phyloP scores from a whole-genome alignment of 2,113 vertebrate genomes.

The Carassius auratus region DNA sequence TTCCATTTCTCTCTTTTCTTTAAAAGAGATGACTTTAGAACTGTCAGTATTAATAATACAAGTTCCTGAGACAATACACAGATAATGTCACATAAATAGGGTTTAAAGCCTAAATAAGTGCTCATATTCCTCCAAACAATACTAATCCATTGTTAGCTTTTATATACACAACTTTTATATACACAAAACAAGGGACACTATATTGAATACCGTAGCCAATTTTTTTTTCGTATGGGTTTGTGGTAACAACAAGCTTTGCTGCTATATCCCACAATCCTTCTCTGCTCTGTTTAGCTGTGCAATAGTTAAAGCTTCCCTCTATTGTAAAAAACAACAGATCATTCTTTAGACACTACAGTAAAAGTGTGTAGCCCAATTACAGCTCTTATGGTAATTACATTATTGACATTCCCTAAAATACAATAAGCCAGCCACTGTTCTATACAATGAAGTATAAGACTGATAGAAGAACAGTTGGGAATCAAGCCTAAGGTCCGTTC shows the following conservation, averaged over 20 bases:
- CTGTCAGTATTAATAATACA: conserved; percentile 5
- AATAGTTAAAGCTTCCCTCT: not conserved
- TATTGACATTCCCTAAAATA: not conserved
- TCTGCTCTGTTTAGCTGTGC: not conserved
- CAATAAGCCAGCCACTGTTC: not conserved
- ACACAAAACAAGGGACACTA: not conserved
- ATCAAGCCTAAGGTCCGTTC: not conserved
- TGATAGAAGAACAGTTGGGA: not conserved
- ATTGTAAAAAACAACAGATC: not conserved
- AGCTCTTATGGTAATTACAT: not conserved
- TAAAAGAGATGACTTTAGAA: not conserved
- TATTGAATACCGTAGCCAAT: not conserved
- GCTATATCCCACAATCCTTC: not conserved
- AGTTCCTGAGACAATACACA: not conserved
- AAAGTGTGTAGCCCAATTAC: not conserved
- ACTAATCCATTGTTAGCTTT: not conserved
- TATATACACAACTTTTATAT: conserved; percentile 1
- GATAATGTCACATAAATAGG: not conserved
- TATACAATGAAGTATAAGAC: not conserved
- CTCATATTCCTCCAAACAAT: conserved; percentile 1
- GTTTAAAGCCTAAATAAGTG: not conserved
- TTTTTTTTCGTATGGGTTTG: not conserved
- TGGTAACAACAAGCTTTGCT: not conserved
- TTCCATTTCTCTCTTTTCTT: not conserved
- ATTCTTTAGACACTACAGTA: not conserved